phyloP scores from a whole-genome alignment of 2,797 vertebrate genomes.

The Cirrhinus molitorella region DNA sequence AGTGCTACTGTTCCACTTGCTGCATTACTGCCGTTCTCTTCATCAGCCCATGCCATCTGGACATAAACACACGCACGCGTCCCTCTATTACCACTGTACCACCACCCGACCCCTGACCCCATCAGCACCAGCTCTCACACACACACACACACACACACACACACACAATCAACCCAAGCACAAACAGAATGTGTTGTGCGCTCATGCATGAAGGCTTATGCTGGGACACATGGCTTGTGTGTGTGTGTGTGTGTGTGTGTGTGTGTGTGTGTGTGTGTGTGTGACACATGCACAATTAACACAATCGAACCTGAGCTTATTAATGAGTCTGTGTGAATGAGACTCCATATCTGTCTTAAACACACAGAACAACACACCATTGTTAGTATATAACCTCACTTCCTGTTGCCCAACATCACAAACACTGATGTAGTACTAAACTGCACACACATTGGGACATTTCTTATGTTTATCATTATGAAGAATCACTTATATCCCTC shows the following conservation, averaged over 20 bases:
- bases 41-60: constrained; percentile 82
- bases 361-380: not conserved
- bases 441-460: not conserved
- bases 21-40: constrained; percentile 75
- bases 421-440: not conserved
- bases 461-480: not conserved
- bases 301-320: constrained; percentile 32
- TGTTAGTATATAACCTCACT: not conserved
- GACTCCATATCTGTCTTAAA: not conserved
- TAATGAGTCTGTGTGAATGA: constrained; percentile 23
- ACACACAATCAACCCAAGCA: constrained; percentile 40
- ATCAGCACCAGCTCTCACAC: constrained; percentile 60
- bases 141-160: constrained; percentile 58
- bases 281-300: constrained; percentile 19
- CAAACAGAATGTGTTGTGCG: constrained; percentile 55
- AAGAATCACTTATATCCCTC: not conserved
- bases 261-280: constrained; percentile 19
- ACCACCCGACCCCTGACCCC: constrained; percentile 26
- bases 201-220: constrained; percentile 47
- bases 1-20: constrained; percentile 82
- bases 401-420: not conserved
- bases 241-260: constrained; percentile 17
- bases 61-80: constrained; percentile 47
- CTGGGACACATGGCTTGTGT: constrained; percentile 17
- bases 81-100: constrained; percentile 46